Evolutionary conservation across 2,113 vertebrate genomes (phyloP), one percentile per base, ranked within the genome.

Genomic region (Neodontobutis hainanensis): DNA sequence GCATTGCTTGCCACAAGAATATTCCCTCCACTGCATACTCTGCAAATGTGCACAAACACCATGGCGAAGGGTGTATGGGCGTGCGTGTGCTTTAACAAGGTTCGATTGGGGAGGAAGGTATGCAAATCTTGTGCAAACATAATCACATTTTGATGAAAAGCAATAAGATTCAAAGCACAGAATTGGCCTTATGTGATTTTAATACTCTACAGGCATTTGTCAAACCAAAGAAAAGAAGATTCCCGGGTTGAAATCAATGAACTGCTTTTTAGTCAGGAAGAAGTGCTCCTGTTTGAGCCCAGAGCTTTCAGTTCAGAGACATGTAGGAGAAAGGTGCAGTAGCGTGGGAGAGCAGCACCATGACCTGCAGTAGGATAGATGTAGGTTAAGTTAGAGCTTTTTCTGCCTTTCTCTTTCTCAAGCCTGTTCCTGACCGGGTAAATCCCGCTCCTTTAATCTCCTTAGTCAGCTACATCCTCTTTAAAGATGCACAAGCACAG

Each of bases 361-460:
- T 86, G 88, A 89, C 85, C 85, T 88, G 87, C 86, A 86, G 83
- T 83, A 73, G 77, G 81, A 68, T 65, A 70, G 82, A 88, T 89
- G 88, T 88, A 85, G 86, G 90, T 89, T 92, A 92, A 84, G 84
- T 87, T 77, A 59, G 70, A 60, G 61, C 63, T 72, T 74, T 73
- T 59, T 68, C 73, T 86, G 75, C 78, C 60, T 77, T 49, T 85
- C 85, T 87, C 77, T 82, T 65, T 70, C 84, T 83, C 61, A 76
- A 79, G 74, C 61, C 80, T 76, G 62, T 86, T 92, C 77, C 82
- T 56, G 86, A 87, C 87, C 74, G 85, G 69, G 77, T 92, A 95
- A 93, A 91, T 84, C 89, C 89, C 85, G 92, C 89, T 84, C 81
- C 88, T 93, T 90, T 93, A 94, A 94, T 94, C 90, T 92, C 81